Evolutionary conservation across 2,888 invertebrate genomes (phyloP).

Genomic region (Phengaris alcon): DNA sequence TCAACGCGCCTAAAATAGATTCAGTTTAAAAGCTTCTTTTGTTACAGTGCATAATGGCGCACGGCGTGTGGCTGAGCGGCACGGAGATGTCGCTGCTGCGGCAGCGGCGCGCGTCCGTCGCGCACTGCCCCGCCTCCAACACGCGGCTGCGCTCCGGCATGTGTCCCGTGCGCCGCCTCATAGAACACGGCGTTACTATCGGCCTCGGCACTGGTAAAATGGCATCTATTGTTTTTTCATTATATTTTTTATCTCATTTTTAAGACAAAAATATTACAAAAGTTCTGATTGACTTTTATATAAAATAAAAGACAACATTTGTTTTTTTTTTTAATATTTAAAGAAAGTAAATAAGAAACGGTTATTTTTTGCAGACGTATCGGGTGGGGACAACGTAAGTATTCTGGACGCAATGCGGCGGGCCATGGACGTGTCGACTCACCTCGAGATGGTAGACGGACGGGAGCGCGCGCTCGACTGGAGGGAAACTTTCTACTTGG

Average conservation of each 20-base stretch:
- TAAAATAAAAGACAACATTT: too few relatives aligned
- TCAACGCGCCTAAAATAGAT: too few relatives aligned
- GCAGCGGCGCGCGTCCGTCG: constrained; percentile 82
- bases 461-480: constrained; percentile 78
- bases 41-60: constrained; percentile 85
- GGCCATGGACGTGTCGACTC: constrained; percentile 86
- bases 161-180: constrained; percentile 85
- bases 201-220: constrained; percentile 90
- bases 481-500: constrained; percentile 89
- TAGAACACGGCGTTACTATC: constrained; percentile 83
- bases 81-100: constrained; percentile 83
- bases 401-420: constrained; percentile 87
- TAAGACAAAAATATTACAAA: too few relatives aligned
- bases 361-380: constrained; percentile 82
- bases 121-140: constrained; percentile 94
- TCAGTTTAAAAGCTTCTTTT: constrained; percentile 10
- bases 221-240: neutral
- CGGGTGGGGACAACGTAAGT: constrained; percentile 88
- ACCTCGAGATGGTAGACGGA: constrained; percentile 74
- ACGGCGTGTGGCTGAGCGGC: constrained; percentile 86
- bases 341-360: too few relatives aligned
- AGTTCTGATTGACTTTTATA: too few relatives aligned
- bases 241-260: too few relatives aligned
- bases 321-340: too few relatives aligned
- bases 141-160: constrained; percentile 88